Conservation (phyloP, 1,140 invertebrate species). For the Euglossa dilemma region DNA sequence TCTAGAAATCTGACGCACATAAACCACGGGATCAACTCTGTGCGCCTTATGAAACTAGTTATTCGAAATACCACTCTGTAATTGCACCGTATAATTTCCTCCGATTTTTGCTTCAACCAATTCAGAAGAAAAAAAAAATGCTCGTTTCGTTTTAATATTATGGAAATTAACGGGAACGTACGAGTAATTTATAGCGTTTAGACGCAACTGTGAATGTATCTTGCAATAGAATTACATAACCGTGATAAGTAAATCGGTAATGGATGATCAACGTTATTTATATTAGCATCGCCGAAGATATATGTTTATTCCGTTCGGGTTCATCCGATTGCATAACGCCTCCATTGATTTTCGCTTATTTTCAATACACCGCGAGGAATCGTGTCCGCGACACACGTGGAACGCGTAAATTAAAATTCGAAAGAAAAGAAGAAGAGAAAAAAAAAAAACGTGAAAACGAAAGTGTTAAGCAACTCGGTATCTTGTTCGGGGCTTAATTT, state of each 20-base stretch:
- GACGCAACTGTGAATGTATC: background rate
- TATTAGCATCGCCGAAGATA: background rate
- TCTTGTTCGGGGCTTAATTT: background rate
- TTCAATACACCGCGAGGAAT: background rate
- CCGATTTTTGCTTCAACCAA: background rate
- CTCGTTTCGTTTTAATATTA: background rate
- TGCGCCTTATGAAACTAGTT: background rate
- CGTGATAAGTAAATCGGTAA: background rate
- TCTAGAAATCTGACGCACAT: conserved; percentile 23
- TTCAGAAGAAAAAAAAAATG: too few relatives aligned
- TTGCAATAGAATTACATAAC: background rate
- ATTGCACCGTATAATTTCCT: background rate
- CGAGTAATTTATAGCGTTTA: too few relatives aligned
- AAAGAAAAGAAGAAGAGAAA: too few relatives aligned
- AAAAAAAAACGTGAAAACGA: background rate
- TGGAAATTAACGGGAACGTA: background rate
- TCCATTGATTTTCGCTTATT: background rate
- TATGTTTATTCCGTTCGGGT: background rate
- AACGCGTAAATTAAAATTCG: background rate
- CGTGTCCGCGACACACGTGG: background rate
- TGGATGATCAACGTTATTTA: background rate
- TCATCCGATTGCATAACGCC: too few relatives aligned
- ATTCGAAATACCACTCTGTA: background rate
- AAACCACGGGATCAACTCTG: background rate
- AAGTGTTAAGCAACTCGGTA: background rate